These are phyloP conservation scores for Phalloptychus januarius DNA, from an alignment of 2,797 vertebrate genomes.

Conservation along the genomic window DNA sequence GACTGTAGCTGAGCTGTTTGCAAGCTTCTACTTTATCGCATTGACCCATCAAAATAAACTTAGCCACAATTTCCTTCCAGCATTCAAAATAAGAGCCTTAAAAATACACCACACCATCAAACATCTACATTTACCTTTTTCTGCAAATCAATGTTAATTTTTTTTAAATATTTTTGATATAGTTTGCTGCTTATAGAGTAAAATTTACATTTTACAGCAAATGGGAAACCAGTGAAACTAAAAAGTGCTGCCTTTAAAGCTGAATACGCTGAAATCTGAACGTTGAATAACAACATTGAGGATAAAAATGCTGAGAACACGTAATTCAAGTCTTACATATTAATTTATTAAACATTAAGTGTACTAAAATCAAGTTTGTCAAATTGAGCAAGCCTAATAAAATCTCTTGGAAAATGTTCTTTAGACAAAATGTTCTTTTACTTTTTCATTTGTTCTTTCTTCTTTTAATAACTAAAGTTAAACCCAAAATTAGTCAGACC, in stretches of 20 bases:
- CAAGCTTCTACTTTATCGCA: neutral
- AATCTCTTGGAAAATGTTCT: neutral
- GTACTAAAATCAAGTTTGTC: neutral
- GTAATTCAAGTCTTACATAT: neutral
- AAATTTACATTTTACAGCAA: neutral
- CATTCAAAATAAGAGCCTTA: neutral
- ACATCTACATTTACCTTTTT: neutral
- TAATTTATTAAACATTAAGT: neutral
- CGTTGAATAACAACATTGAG: neutral
- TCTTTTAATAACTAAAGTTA: neutral
- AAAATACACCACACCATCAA: neutral
- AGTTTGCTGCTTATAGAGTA: neutral
- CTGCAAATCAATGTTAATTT: neutral
- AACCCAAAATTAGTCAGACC: neutral
- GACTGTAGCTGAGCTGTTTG: neutral
- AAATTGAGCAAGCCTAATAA: neutral
- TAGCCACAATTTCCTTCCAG: neutral
- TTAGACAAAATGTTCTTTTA: neutral
- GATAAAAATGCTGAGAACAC: neutral
- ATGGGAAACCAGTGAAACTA: neutral
- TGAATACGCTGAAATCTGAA: neutral
- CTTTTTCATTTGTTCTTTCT: neutral
- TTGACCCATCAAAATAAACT: neutral
- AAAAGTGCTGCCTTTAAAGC: neutral
- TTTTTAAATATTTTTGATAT: neutral